phyloP scores from a whole-genome alignment of 2,113 vertebrate genomes.

The Platanista minor region DNA sequence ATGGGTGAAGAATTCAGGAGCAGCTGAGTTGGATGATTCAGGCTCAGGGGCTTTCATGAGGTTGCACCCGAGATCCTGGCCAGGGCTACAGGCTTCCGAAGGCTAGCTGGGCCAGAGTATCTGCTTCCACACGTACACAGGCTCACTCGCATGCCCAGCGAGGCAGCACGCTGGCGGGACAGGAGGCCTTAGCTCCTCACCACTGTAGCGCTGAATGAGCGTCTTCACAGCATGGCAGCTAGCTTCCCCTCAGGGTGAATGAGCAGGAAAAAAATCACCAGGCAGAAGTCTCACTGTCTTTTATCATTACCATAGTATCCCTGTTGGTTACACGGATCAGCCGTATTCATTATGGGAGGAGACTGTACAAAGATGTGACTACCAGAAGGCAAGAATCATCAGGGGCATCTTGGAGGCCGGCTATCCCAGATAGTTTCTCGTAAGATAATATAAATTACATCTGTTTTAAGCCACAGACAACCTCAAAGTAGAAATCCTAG shows the following conservation, averaged over 20 bases:
- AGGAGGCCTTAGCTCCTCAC: neutral
- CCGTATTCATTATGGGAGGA: neutral
- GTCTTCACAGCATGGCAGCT: neutral
- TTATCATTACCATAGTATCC: neutral
- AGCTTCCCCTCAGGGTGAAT: neutral
- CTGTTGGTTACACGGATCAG: neutral
- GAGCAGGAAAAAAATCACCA: neutral
- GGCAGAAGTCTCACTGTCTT: neutral
- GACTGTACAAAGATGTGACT: neutral
- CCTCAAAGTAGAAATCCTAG: neutral
- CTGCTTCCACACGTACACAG: neutral
- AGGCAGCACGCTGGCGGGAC: neutral
- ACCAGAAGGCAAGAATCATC: neutral
- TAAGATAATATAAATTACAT: neutral
- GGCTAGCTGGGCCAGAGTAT: neutral
- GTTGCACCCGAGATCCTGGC: neutral
- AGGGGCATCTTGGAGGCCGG: neutral
- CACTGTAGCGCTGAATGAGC: neutral
- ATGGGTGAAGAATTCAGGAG: neutral
- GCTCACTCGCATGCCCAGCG: neutral
- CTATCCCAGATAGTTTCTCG: neutral
- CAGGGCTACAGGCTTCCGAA: neutral
- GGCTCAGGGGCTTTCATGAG: neutral
- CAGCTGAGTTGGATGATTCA: neutral
- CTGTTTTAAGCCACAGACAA: neutral